Base-by-base conservation (phyloP, 2,113 vertebrate genomes). In the Barbus barbus region DNA sequence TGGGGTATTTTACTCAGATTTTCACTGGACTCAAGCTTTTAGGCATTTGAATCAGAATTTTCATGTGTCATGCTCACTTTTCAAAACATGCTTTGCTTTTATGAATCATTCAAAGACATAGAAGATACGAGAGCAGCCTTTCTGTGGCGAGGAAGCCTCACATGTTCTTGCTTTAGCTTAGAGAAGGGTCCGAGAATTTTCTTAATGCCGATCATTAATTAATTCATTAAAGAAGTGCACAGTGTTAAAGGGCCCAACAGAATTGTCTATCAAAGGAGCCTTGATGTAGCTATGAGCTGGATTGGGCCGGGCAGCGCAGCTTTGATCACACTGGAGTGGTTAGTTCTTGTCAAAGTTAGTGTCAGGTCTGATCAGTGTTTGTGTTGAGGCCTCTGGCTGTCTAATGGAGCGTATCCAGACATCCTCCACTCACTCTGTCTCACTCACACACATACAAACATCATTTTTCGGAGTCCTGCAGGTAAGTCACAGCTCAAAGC, bases 351-450 rank as follows among this genome's bases (percentile, higher is more conserved):
- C 75, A 86, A 72, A 83, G 51, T 69, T 69, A 22, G 51, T 73
- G 85, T 73, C 81, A 86, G 51, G 24, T 61, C 41, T 79, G 74
- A 86, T 82, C 77, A 81, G 58, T 80, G 58, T 69, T 63, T 83
- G 69, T 78, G 61, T 78, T 69, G 53, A 63, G 31, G 60, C 85
- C 73, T 83, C 63, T 28, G 80, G 80, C 63, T 79, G 31, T 58
- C 33, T 65, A 48, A 48, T 77, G 77, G 56, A 79, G 77, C 33
- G 18, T 67, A 80, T 80, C 58, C 41, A 80, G 41, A 46, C 61
- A 80, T 48, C 38, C 20, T 67, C 78, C 36, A 65, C 24, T 41
- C 22, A 65, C 44, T 48, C 78, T 28, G 36, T 80, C 41, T 65
- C 38, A 44, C 67, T 38, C 65, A 38, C 33, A n/a, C 8, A n/a